Evolutionary conservation across 2,113 vertebrate species (phyloP).

Genomic region (Phoxinus phoxinus): DNA sequence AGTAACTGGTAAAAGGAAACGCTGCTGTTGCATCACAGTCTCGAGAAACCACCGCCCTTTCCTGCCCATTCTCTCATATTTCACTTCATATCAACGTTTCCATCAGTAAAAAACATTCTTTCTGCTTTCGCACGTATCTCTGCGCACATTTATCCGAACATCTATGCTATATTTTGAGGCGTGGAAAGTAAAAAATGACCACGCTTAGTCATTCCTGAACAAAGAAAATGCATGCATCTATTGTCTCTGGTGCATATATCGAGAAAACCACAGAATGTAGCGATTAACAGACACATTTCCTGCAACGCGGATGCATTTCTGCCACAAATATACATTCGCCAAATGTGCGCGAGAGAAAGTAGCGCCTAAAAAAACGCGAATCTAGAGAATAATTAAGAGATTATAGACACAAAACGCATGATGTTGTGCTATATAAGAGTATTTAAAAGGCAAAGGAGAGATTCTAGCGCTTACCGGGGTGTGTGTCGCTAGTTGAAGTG

Average conservation of each 20-base stretch:
- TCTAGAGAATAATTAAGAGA: not conserved
- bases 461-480: not conserved
- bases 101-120: not conserved
- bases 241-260: not conserved
- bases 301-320: not conserved
- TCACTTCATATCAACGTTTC: conserved; percentile 5
- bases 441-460: not conserved
- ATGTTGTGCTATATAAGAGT: not conserved
- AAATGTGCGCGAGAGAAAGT: not conserved
- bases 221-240: not conserved
- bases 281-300: not conserved
- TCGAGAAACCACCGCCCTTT: conserved; percentile 43
- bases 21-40: conserved; percentile 36
- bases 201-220: not conserved
- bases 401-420: too few relatives aligned
- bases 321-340: too few relatives aligned
- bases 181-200: not conserved
- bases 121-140: not conserved
- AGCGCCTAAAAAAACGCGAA: not conserved
- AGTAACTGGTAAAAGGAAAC: not conserved
- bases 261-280: not conserved
- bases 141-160: not conserved
- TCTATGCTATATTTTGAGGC: not conserved
- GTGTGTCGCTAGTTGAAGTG: not conserved
- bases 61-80: not conserved